These are phyloP conservation scores for Eulemur rufifrons DNA, from an alignment of 2,113 vertebrate species.

Conservation along the genomic window DNA sequence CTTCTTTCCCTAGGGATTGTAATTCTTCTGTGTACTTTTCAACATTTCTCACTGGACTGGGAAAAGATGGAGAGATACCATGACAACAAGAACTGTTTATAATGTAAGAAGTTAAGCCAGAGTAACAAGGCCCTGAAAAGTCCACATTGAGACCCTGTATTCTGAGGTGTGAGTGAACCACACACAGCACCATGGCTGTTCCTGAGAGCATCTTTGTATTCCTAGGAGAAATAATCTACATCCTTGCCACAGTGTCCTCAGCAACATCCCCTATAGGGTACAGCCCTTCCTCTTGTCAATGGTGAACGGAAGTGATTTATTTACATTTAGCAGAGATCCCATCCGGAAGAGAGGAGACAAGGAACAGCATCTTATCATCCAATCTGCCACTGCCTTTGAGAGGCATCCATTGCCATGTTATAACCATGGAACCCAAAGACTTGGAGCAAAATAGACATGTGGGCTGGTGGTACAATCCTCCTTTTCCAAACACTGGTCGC, in stretches of 20 bases:
- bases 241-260: neutral
- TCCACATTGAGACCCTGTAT: neutral
- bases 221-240: neutral
- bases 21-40: neutral
- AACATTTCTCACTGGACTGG: neutral
- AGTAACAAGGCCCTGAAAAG: neutral
- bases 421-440: conserved; percentile 69
- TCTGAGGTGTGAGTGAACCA: neutral
- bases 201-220: neutral
- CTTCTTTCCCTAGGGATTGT: neutral
- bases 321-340: conserved; percentile 21
- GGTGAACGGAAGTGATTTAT: conserved; percentile 68
- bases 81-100: neutral
- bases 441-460: conserved; percentile 44
- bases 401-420: conserved; percentile 37
- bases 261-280: neutral
- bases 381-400: conserved; percentile 62
- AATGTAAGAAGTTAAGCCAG: neutral
- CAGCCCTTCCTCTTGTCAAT: neutral
- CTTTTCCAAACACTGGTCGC: conserved; percentile 40
- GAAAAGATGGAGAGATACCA: neutral
- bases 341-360: conserved; percentile 61
- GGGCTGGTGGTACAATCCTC: conserved; percentile 3
- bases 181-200: neutral
- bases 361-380: conserved; percentile 31